phyloP scores from a whole-genome alignment of 2,113 vertebrate species.

The Pipa parva region DNA sequence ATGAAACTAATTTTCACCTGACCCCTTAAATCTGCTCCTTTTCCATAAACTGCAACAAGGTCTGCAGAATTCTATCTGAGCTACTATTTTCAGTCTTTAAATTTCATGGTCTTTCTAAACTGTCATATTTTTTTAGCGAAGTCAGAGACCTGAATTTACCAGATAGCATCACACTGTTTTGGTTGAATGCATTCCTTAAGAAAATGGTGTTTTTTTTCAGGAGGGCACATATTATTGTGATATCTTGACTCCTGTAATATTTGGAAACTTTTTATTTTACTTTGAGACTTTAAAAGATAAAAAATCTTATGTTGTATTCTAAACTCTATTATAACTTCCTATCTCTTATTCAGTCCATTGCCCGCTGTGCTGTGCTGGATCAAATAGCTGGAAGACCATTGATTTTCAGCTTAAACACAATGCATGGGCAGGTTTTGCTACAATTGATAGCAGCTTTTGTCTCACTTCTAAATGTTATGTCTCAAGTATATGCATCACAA shows the following conservation, averaged over 20 bases:
- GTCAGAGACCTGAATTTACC: too few relatives aligned
- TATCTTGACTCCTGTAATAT: neutral
- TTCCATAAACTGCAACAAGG: too few relatives aligned
- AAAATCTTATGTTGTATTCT: neutral
- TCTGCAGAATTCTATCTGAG: too few relatives aligned
- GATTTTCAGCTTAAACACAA: neutral
- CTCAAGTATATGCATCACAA: neutral
- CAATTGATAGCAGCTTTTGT: neutral
- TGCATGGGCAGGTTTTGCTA: neutral
- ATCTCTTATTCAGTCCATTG: neutral
- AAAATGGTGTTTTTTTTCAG: neutral
- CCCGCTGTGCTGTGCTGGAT: neutral
- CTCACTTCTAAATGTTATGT: neutral
- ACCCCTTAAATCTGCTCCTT: too few relatives aligned
- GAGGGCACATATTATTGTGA: neutral
- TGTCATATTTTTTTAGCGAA: too few relatives aligned
- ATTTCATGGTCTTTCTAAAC: too few relatives aligned
- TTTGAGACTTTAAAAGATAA: neutral
- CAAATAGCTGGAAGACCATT: neutral
- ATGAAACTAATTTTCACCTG: too few relatives aligned
- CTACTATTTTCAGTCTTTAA: too few relatives aligned
- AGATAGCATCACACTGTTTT: too few relatives aligned
- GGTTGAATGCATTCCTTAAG: too few relatives aligned
- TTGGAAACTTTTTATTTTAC: neutral
- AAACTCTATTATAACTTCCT: slow-evolving; percentile 1